Percentiles rank a stretch among this genome's conserved stretches.
Evolutionary conservation across 2,888 invertebrate species (phyloP).

Genomic region (Euplagia quadripunctaria): DNA sequence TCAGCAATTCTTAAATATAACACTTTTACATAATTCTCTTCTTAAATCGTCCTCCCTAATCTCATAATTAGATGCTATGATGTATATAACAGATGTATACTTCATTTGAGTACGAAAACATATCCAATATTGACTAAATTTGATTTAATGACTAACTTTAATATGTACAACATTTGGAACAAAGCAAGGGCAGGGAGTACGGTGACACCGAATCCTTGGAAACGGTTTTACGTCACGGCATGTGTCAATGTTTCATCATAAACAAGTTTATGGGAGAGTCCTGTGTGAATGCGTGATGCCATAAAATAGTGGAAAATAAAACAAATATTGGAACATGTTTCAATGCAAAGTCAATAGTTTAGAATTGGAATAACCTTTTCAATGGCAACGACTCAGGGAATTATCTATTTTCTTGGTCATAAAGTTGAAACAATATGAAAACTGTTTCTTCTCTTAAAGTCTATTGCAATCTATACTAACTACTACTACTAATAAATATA

Average conservation of each 20-base stretch:
- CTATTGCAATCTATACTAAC: too few species aligned
- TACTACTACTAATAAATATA: too few species aligned
- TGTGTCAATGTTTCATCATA: conserved; percentile 53
- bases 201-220: conserved; percentile 48
- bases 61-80: too few species aligned
- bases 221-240: conserved; percentile 42
- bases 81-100: too few species aligned
- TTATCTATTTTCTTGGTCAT: not conserved
- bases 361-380: not conserved
- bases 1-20: too few species aligned
- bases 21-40: too few species aligned
- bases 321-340: not conserved
- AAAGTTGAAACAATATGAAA: not conserved
- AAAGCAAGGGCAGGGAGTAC: conserved; percentile 50
- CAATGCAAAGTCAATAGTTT: not conserved
- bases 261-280: conserved; percentile 34
- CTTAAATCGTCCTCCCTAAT: too few species aligned
- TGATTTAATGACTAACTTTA: conserved; percentile 13
- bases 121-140: not conserved
- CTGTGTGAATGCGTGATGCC: not conserved
- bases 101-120: not conserved
- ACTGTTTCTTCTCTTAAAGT: too few species aligned
- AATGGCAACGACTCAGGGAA: not conserved
- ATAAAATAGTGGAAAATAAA: not conserved
- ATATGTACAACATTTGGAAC: conserved; percentile 37